These are phyloP conservation scores for Notothenia rossii DNA, from an alignment of 2,113 vertebrate genomes.

Conservation along the genomic window DNA sequence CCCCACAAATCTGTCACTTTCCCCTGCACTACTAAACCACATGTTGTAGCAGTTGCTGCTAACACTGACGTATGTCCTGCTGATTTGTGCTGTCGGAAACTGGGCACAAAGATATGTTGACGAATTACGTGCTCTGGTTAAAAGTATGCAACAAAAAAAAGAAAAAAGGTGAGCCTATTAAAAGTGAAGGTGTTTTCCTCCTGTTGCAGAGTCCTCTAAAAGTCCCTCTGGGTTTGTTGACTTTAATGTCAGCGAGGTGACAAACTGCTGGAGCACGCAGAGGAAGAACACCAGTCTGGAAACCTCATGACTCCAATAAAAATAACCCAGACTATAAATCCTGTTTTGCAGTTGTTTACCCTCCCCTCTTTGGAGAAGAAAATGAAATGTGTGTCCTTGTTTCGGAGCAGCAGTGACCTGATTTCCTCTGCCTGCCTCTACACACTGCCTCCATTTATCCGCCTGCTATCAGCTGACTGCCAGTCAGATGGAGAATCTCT, in stretches of 20 bases:
- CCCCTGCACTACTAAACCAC: background rate
- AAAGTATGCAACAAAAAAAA: background rate
- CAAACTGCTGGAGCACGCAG: constrained; percentile 6
- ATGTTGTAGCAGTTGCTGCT: background rate
- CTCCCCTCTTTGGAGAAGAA: constrained; percentile 15
- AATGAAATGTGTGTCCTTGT: constrained; percentile 62
- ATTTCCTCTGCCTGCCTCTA: constrained; percentile 38
- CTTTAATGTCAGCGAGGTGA: constrained; percentile 23
- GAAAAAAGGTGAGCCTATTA: background rate
- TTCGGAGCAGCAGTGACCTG: constrained; percentile 64
- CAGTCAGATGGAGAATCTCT: constrained; percentile 34
- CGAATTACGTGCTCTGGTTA: background rate
- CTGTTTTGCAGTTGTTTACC: constrained; percentile 41
- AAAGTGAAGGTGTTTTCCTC: background rate
- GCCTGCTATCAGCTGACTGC: constrained; percentile 51
- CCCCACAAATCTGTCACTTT: background rate
- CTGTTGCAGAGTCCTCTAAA: background rate
- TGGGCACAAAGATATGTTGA: background rate
- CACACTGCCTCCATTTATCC: constrained; percentile 40
- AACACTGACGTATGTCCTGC: background rate
- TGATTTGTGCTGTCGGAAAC: background rate
- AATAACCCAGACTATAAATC: constrained; percentile 60
- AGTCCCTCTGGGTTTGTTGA: constrained; percentile 6
- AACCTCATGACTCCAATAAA: constrained; percentile 66
- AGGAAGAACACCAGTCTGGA: constrained; percentile 46